These are phyloP conservation scores for Ariopsis seemanni DNA, from an alignment of 2,113 vertebrate species.

Conservation along the genomic window DNA sequence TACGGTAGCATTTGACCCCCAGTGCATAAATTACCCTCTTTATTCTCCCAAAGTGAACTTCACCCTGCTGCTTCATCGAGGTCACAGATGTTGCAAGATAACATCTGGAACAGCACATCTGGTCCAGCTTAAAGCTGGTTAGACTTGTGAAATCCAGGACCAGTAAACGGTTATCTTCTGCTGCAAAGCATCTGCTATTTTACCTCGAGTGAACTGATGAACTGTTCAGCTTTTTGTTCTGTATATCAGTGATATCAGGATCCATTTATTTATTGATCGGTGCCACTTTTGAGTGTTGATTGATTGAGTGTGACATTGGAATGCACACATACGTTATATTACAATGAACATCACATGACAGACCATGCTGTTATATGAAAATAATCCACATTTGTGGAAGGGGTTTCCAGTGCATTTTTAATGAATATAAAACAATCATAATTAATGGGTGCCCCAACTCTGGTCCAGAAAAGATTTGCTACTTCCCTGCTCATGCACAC, in stretches of 20 bases:
- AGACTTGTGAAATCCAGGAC: background rate
- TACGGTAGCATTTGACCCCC: background rate
- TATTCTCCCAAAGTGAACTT: background rate
- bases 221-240: background rate
- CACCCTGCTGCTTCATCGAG: background rate
- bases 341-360: background rate
- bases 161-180: background rate
- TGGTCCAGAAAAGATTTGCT: background rate
- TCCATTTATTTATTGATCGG: background rate
- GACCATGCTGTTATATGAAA: background rate
- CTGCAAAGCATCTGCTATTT: background rate
- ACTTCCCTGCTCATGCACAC: background rate
- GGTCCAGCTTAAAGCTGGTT: background rate
- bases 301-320: background rate
- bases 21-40: background rate
- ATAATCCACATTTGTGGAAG: background rate
- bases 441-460: background rate
- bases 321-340: background rate
- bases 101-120: slow-evolving; percentile 8
- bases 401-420: background rate
- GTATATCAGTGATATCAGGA: background rate
- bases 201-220: background rate
- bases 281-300: background rate
- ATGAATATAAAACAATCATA: background rate
- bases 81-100: slow-evolving; percentile 37